Percentiles rank a stretch among this genome's conserved stretches.
These are phyloP conservation scores for Tineola bisselliella DNA, from an alignment of 2,888 invertebrate genomes.

Conservation along the genomic window DNA sequence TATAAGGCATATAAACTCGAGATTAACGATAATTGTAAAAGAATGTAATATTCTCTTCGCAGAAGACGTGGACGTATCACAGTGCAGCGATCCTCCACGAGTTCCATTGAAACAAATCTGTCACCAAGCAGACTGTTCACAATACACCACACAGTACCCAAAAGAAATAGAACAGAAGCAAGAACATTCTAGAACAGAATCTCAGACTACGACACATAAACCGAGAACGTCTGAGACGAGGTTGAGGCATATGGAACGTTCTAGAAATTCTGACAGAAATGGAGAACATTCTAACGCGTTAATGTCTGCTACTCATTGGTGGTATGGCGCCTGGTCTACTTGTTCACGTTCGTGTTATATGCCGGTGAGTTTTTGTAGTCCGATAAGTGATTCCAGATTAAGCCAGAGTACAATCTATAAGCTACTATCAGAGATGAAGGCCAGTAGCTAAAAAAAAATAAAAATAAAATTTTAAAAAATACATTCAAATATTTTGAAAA, in stretches of 20 bases:
- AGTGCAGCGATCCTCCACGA: slow-evolving; percentile 68
- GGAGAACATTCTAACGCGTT: background rate
- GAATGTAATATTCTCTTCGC: too few species aligned
- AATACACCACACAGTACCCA: slow-evolving; percentile 12
- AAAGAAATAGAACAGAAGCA: background rate
- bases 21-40: too few species aligned
- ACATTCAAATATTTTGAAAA: too few species aligned
- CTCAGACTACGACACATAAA: too few species aligned
- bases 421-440: too few species aligned
- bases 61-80: slow-evolving; percentile 69
- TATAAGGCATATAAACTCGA: too few species aligned
- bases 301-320: slow-evolving; percentile 73
- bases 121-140: slow-evolving; percentile 71
- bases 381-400: too few species aligned
- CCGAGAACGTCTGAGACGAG: background rate
- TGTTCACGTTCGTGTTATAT: slow-evolving; percentile 64
- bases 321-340: slow-evolving; percentile 87
- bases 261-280: background rate
- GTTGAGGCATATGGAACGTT: background rate
- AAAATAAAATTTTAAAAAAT: too few species aligned
- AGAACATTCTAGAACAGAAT: background rate
- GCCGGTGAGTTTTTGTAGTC: slow-evolving; percentile 41
- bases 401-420: too few species aligned
- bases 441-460: too few species aligned
- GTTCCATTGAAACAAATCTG: slow-evolving; percentile 72